Base-by-base conservation (phyloP, 2,888 invertebrate genomes). In the Caenorhabditis plicata region DNA sequence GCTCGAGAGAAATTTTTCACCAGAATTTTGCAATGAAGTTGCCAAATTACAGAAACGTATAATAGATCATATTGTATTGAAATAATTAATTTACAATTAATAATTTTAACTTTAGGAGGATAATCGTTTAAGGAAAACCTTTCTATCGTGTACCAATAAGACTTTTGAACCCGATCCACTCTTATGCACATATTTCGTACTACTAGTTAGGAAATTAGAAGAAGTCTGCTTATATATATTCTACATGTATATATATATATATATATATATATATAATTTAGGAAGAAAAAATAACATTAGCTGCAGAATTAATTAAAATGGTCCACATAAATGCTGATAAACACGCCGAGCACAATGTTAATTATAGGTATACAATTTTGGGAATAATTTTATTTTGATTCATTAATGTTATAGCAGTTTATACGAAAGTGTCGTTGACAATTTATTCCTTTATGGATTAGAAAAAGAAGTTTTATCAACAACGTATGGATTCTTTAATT, bases 351-450 rank as follows among this genome's bases (percentile, higher is more conserved):
- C 40, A 60, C 2, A 31, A 45, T 11, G 19, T 50, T 17, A 46
- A 46, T 23, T 29, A 49, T 1, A 44, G 42, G 48, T 54, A 25
- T 27, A 19, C 9, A n/a, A 9, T 19, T 17, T 36, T 9, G 15
- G 9, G 7, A n/a, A 36, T 7, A 9, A n/a, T 36, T 9, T 36
- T 36, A n/a, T 17, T 9, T 36, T 9, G n/a, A 9, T 11, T 36
- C n/a, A 36, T 22, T 29, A n/a, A 25, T 7, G 7, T 41, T 41
- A n/a, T 25, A 54, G 60, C 20, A 47, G 42, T 4, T 44, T 32
- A 7, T 61, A 61, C 33, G 61, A 61, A 19, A 20, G 46, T 15
- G 49, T 42, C 5, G 51, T 61, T 1, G 61, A 61, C 25, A 23
- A 32, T 25, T 22, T 61, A 3, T 40, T 61, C 7, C 38, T 35